Conservation (phyloP, 2,888 invertebrate genomes). For the Drosophila pegasa region DNA sequence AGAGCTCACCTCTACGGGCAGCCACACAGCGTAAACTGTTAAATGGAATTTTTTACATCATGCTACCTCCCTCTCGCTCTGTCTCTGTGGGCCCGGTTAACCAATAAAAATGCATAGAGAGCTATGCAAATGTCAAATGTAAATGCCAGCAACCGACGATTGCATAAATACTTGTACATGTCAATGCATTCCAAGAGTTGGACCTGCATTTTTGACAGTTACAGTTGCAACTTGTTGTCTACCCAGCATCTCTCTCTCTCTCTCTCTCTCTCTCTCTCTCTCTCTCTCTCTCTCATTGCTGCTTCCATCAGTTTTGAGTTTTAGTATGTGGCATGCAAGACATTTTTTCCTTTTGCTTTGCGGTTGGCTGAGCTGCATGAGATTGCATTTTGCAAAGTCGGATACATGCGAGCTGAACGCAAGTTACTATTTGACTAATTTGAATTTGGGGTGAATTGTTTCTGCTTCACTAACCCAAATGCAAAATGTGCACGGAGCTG, state of each 20-base stretch:
- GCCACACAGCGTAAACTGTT: conserved; percentile 55
- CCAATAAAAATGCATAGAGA: conserved; percentile 71
- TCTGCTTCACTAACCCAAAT: conserved; percentile 47
- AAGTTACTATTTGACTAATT: conserved; percentile 69
- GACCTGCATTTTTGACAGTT: conserved; percentile 72
- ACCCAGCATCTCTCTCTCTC: not conserved
- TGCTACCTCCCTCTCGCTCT: not conserved
- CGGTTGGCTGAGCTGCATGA: conserved; percentile 58
- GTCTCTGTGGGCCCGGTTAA: conserved; percentile 35
- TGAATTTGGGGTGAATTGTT: conserved; percentile 58
- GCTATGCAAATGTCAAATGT: conserved; percentile 72
- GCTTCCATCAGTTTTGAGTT: conserved; percentile 5
- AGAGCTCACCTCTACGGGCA: conserved; percentile 20
- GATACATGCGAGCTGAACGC: conserved; percentile 45
- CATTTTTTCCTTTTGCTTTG: conserved; percentile 45
- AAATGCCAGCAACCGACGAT: conserved; percentile 61
- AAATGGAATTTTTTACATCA: conserved; percentile 63
- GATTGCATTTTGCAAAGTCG: conserved; percentile 59
- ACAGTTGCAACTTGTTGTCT: conserved; percentile 68
- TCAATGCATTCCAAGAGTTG: conserved; percentile 63
- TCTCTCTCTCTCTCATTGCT: not conserved
- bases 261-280: not conserved
- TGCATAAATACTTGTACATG: conserved; percentile 64
- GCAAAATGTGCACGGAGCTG: conserved; percentile 21
- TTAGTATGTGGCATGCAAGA: conserved; percentile 45